A percentile compares a stretch with the other conserved stretches of the same genome.
These are phyloP conservation scores for Macroteleia sp. DNA, from an alignment of 2,888 invertebrate genomes.

Conservation along the genomic window DNA sequence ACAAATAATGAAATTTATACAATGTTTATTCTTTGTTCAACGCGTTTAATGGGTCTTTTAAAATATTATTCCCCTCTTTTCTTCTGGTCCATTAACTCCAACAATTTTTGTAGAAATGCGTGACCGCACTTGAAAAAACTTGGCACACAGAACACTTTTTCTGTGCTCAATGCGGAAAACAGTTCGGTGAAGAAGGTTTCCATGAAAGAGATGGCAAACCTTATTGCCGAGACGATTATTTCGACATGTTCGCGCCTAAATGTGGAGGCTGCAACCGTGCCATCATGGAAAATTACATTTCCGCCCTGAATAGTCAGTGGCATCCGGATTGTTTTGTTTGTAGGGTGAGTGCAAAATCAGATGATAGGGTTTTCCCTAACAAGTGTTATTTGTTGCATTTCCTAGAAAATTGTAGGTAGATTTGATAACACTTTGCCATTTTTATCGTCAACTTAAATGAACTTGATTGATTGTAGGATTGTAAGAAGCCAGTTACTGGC, in stretches of 20 bases:
- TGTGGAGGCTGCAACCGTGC: conserved; percentile 98
- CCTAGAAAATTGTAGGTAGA: too few species aligned
- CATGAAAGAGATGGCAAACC: conserved; percentile 98
- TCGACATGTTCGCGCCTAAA: conserved; percentile 98
- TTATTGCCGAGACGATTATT: conserved; percentile 97
- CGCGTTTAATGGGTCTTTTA: too few species aligned
- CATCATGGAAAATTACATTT: conserved; percentile 99
- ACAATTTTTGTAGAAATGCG: conserved; percentile 96
- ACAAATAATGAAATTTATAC: too few species aligned
- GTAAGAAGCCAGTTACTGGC: conserved; percentile 95
- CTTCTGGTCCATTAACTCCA: too few species aligned
- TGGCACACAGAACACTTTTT: conserved; percentile 99
- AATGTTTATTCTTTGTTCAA: too few species aligned
- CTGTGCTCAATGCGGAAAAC: conserved; percentile 98
- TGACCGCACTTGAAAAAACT: conserved; percentile 97
- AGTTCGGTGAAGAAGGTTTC: conserved; percentile 98
- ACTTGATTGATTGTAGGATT: conserved; percentile 88
- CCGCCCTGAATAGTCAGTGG: conserved; percentile 98
- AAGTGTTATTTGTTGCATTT: too few species aligned
- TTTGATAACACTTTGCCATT: neutral
- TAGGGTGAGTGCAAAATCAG: conserved; percentile 97
- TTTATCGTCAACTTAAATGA: conserved; percentile 1
- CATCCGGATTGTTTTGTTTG: conserved; percentile 99
- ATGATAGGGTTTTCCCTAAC: too few species aligned
- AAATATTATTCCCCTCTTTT: too few species aligned